Evolutionary conservation across 2,888 invertebrate genomes (phyloP), one percentile per base, ranked within the genome.

Genomic region (Plebejus melissa): DNA sequence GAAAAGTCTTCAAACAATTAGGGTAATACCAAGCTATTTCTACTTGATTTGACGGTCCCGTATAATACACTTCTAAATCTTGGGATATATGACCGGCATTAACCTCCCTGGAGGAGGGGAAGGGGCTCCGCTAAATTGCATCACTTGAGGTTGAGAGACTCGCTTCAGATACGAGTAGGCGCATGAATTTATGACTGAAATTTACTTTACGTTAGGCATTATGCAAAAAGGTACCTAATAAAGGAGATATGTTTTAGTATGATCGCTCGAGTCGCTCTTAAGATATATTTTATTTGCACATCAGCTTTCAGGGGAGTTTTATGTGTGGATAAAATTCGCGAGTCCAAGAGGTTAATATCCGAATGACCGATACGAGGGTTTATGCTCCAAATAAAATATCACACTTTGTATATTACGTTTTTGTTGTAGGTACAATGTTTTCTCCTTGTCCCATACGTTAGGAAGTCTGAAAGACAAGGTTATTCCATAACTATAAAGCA

Each of bases 111-210:
- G 54, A 54, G 54, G 50, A 13, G 50, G 75, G 75, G 46, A 46
- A 16, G 70, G 58, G 58, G 71, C 75, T 75, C 57, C 75, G 38
- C 46, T 75, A 75, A 75, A 75, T 75, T 75, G 75, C 75, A 75
- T 75, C 75, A 75, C 70, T 75, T 75, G 75, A 75, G 75, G 75
- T 75, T 71, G 75, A 75, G 60, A 58, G 75, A 75, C 36, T 75
- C 71, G 36, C 75, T 57, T 41, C 70, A 75, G 75, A 75, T 75
- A n/a, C n/a, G n/a, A n/a, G n/a, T n/a, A 75, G 71, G 75, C 75
- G 71, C 58, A 75, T 75, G 75, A 75, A 75, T 75, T 75, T 75
- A 75, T 75, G 75, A 75, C 71, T 75, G 70, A 71, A 75, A 75
- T 75, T 71, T 70, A 75, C 70, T 70, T 58, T 75, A 32, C 72